These are phyloP conservation scores for Caenorhabditis brenneri DNA, from an alignment of 1,140 invertebrate species.

Conservation along the genomic window DNA sequence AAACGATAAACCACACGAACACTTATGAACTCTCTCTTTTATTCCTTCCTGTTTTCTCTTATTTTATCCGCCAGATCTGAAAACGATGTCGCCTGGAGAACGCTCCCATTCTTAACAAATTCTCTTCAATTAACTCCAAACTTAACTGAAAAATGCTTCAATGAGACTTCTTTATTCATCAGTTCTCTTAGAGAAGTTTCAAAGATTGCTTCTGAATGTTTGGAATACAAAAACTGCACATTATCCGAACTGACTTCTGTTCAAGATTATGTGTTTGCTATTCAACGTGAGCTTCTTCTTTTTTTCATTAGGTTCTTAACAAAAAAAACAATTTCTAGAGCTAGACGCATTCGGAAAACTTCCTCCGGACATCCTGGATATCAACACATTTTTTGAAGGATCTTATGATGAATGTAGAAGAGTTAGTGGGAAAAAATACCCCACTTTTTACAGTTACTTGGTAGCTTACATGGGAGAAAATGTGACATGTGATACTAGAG, in stretches of 20 bases:
- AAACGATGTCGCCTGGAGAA: constrained; percentile 4
- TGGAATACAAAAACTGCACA: constrained; percentile 7
- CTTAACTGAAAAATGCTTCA: neutral
- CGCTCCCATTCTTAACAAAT: neutral
- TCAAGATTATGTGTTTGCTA: constrained; percentile 21
- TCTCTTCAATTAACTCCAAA: neutral
- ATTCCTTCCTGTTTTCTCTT: neutral
- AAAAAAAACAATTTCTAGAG: neutral
- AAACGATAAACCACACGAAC: neutral
- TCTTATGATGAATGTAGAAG: neutral
- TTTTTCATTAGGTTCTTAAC: neutral
- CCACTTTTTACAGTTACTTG: neutral
- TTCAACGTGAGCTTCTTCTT: neutral
- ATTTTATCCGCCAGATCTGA: neutral
- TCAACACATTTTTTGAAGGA: constrained; percentile 1
- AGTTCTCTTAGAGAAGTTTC: neutral
- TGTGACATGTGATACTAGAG: neutral
- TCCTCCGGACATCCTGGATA: neutral
- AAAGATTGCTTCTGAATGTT: neutral
- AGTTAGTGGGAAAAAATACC: constrained; percentile 8
- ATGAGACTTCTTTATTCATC: neutral
- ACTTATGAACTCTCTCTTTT: neutral
- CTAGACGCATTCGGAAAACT: constrained; percentile 22
- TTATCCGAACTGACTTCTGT: neutral
- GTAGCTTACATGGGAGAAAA: neutral